Evolutionary conservation across 2,797 vertebrate genomes (phyloP).

Genomic region (Dromococcyx pavoninus): DNA sequence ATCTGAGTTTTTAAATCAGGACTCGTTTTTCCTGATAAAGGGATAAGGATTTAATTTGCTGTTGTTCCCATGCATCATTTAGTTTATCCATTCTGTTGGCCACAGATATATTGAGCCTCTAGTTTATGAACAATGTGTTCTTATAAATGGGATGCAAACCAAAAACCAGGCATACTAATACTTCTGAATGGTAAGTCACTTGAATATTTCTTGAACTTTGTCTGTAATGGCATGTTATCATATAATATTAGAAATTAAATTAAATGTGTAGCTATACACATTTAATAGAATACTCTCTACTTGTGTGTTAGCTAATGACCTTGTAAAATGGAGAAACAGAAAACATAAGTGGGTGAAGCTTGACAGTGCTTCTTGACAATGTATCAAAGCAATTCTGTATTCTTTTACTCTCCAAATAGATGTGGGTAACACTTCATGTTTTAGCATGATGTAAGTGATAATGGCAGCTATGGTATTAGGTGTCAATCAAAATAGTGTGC

Average conservation of each 20-base stretch:
- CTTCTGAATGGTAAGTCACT: slow-evolving; percentile 48
- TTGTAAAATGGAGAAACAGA: slow-evolving; percentile 47
- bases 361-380: slow-evolving; percentile 63
- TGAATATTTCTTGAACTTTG: not conserved
- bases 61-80: not conserved
- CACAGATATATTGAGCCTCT: not conserved
- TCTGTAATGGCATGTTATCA: not conserved
- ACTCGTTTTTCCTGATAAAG: not conserved
- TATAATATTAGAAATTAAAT: not conserved
- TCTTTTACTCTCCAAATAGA: slow-evolving; percentile 50
- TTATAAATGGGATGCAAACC: not conserved
- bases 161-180: not conserved
- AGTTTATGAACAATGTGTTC: not conserved
- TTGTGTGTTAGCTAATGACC: slow-evolving; percentile 30
- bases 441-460: slow-evolving; percentile 56
- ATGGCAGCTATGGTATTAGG: slow-evolving; percentile 53
- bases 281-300: not conserved
- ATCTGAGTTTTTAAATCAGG: not conserved
- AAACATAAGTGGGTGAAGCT: slow-evolving; percentile 58
- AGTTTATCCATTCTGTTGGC: not conserved
- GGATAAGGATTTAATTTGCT: not conserved
- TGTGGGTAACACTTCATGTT: slow-evolving; percentile 59
- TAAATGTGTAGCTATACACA: not conserved
- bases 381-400: slow-evolving; percentile 58
- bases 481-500: slow-evolving; percentile 53